A percentile compares a stretch with the other conserved stretches of the same genome.
Conservation (phyloP, 2,113 vertebrate genomes). For the Cyprinodon tularosa region DNA sequence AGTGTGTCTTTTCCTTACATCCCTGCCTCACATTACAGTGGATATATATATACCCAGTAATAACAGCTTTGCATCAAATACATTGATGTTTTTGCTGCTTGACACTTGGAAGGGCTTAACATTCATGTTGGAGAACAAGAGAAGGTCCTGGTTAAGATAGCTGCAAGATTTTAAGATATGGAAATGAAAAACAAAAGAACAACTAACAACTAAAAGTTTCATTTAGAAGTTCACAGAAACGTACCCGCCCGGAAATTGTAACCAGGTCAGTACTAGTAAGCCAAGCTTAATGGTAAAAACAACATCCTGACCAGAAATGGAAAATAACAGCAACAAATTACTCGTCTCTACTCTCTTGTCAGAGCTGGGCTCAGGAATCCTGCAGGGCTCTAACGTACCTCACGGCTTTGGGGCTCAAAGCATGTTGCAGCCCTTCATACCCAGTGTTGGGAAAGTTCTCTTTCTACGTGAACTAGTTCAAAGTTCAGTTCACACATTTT, state of each 20-base stretch:
- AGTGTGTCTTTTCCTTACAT: no score
- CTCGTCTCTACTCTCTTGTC: constrained; percentile 14
- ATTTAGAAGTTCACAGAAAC: neutral
- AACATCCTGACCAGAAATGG: neutral
- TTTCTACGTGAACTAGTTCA: no score
- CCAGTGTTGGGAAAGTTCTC: no score
- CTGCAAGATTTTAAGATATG: neutral
- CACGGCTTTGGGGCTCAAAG: constrained; percentile 26
- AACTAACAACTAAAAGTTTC: neutral
- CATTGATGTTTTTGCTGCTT: no score
- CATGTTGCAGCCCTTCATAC: constrained; percentile 47
- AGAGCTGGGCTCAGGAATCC: constrained; percentile 27
- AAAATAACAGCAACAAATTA: neutral
- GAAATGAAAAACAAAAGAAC: neutral
- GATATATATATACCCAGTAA: no score
- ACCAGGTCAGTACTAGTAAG: neutral
- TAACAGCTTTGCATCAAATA: no score
- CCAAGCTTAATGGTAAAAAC: constrained; percentile 26
- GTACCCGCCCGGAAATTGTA: neutral
- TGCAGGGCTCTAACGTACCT: neutral
- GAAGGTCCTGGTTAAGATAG: no score
- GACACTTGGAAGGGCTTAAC: no score
- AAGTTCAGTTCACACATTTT: no score
- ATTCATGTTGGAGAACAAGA: neutral
- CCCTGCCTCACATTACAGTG: no score